These are phyloP conservation scores for Trematocara zebra DNA, from an alignment of 2,113 vertebrate genomes.

Conservation along the genomic window DNA sequence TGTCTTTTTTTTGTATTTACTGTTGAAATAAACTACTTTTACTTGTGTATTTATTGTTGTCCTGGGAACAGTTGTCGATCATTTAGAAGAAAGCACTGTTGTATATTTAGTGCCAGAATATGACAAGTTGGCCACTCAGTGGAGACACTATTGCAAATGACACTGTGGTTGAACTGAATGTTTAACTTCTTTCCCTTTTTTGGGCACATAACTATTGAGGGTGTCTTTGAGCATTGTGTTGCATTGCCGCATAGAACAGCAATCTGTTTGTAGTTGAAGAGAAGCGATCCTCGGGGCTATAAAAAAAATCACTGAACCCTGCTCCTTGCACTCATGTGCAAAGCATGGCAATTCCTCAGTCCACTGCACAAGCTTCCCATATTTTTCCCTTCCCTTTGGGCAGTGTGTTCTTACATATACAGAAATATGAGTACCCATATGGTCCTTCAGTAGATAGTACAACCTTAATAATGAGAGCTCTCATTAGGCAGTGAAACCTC, in stretches of 20 bases:
- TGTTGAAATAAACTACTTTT: constrained; percentile 29
- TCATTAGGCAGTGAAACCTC: constrained; percentile 54
- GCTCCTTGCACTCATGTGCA: constrained; percentile 58
- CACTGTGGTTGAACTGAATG: neutral
- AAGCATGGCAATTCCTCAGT: constrained; percentile 58
- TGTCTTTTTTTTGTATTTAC: constrained; percentile 10
- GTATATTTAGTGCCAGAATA: neutral
- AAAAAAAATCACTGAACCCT: constrained; percentile 54
- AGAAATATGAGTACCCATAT: constrained; percentile 50
- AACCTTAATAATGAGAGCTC: constrained; percentile 59
- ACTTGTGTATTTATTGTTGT: neutral
- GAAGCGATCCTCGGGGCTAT: constrained; percentile 45
- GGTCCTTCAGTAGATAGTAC: constrained; percentile 50
- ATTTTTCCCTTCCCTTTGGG: constrained; percentile 43
- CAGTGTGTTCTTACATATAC: constrained; percentile 50
- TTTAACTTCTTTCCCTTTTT: neutral
- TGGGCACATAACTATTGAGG: neutral
- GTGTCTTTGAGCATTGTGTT: constrained; percentile 1
- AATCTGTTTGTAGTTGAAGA: constrained; percentile 30
- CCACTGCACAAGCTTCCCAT: constrained; percentile 48
- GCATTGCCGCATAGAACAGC: neutral
- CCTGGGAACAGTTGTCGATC: neutral
- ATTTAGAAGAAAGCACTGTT: neutral
- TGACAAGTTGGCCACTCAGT: neutral
- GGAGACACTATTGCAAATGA: neutral